These are phyloP conservation scores for Penelope pileata DNA, from an alignment of 2,113 vertebrate genomes.

Conservation along the genomic window DNA sequence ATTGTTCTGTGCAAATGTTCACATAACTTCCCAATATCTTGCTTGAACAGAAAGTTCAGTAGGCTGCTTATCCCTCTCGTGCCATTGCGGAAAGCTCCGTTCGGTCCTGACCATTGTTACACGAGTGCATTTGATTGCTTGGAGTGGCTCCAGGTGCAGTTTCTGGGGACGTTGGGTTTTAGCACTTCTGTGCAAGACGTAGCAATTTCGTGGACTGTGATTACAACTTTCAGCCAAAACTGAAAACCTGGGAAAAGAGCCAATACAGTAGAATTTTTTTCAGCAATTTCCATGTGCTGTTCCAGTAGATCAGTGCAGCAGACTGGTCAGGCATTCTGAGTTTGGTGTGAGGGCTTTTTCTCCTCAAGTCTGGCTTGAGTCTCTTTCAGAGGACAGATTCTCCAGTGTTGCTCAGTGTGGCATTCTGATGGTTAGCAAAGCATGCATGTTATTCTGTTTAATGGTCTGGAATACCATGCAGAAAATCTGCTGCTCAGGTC, in stretches of 20 bases:
- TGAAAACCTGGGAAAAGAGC: neutral
- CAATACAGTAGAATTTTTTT: neutral
- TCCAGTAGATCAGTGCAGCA: neutral
- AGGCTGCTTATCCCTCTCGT: neutral
- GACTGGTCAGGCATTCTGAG: neutral
- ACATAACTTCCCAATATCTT: neutral
- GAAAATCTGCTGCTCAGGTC: too few relatives aligned
- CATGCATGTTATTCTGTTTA: neutral
- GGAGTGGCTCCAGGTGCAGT: neutral
- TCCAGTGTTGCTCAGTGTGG: accelerated
- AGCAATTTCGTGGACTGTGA: accelerated
- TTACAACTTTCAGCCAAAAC: neutral
- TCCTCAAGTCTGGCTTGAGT: neutral
- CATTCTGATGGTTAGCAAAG: neutral
- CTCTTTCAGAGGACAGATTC: neutral
- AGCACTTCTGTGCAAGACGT: neutral
- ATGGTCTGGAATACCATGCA: neutral
- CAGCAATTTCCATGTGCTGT: neutral
- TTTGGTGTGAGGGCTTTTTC: neutral
- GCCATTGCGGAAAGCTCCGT: neutral
- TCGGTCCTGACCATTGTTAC: neutral
- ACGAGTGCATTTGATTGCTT: neutral
- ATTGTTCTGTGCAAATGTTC: neutral
- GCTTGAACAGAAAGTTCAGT: neutral
- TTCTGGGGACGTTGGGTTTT: neutral